Evolutionary conservation across 2,797 vertebrate species (phyloP).

Genomic region (Todus mexicanus): DNA sequence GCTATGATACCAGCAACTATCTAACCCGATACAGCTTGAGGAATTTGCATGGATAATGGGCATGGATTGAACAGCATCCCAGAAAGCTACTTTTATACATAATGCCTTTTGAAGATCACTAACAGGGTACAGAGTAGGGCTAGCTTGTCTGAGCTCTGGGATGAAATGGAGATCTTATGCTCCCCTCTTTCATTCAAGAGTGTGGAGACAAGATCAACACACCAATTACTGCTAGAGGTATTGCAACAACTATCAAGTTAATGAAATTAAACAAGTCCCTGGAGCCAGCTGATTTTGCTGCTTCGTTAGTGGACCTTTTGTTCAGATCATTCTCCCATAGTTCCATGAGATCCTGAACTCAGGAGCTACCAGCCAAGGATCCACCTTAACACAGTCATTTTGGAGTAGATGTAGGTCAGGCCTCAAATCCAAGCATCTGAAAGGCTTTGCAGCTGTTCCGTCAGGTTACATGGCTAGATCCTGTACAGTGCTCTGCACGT

Average conservation of each 20-base stretch:
- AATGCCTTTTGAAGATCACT: constrained; percentile 61
- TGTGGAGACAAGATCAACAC: constrained; percentile 48
- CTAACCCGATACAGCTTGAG: constrained; percentile 52
- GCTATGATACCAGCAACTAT: constrained; percentile 42
- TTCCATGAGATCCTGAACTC: background rate
- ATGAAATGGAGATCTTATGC: constrained; percentile 41
- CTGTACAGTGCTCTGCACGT: background rate
- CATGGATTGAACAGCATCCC: constrained; percentile 38
- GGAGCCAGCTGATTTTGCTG: constrained; percentile 25
- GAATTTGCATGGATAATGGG: constrained; percentile 62
- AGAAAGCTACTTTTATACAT: constrained; percentile 52
- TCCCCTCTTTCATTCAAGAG: constrained; percentile 17
- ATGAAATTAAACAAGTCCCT: constrained; percentile 63
- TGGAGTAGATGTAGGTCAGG: background rate
- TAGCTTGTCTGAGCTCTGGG: constrained; percentile 18
- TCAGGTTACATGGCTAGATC: background rate
- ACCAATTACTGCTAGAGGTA: constrained; percentile 53
- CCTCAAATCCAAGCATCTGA: background rate
- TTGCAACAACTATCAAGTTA: constrained; percentile 58
- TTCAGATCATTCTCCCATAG: constrained; percentile 12
- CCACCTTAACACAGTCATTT: background rate
- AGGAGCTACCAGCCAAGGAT: background rate
- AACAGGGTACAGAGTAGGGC: constrained; percentile 1
- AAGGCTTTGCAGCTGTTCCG: background rate
- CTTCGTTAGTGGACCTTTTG: constrained; percentile 60